Percentiles rank a stretch among this genome's conserved stretches.
Evolutionary conservation across 2,113 vertebrate species (phyloP).

Genomic region (Arizona elegans): DNA sequence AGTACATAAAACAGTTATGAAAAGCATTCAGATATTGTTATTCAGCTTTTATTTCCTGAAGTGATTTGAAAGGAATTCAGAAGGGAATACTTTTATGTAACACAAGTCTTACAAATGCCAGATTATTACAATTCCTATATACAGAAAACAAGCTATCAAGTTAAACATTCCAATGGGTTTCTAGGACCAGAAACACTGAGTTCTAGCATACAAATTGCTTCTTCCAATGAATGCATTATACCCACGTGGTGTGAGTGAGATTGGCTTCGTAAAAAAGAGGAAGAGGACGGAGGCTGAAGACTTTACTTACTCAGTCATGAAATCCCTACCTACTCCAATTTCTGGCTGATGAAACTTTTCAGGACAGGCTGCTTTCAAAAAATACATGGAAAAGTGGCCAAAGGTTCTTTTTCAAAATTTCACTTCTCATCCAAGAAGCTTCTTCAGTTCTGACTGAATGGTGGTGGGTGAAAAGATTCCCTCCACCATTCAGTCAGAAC

Average conservation of each 20-base stretch:
- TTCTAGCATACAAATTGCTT: neutral
- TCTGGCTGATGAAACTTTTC: neutral
- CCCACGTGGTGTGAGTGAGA: neutral
- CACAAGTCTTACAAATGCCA: neutral
- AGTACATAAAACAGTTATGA: neutral
- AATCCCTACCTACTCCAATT: neutral
- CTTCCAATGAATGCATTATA: neutral
- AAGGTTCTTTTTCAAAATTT: neutral
- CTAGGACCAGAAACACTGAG: neutral
- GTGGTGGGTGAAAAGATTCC: neutral
- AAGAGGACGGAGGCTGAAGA: neutral
- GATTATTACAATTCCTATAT: neutral
- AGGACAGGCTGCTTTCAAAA: neutral
- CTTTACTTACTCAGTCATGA: neutral
- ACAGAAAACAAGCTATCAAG: neutral
- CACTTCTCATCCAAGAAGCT: neutral
- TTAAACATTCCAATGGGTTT: neutral
- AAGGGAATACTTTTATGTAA: neutral
- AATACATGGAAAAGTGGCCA: neutral
- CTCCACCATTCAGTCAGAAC: neutral
- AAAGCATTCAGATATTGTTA: neutral
- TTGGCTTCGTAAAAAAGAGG: neutral
- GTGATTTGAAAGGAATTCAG: neutral
- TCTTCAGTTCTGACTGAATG: too few species aligned
- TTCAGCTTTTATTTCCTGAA: neutral